Conservation (phyloP, 2,888 invertebrate species). For the Oasisia sp. region DNA sequence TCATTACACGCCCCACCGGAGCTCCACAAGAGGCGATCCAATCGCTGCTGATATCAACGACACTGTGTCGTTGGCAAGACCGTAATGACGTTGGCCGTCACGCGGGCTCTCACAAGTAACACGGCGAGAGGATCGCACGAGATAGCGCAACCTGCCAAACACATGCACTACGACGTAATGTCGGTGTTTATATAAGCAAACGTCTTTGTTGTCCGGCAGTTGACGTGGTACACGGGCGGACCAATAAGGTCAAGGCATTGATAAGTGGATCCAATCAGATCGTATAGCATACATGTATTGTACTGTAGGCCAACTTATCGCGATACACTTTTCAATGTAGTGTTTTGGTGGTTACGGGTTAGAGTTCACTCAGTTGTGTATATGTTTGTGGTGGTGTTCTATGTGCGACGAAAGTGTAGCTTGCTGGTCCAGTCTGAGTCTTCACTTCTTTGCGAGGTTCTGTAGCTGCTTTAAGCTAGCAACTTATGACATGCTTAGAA, state of each 20-base stretch:
- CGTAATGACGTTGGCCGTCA: neutral
- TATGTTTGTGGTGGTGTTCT: neutral
- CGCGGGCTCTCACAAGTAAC: neutral
- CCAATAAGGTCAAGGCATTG: neutral
- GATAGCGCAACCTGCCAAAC: neutral
- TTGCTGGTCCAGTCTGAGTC: neutral
- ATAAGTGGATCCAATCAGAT: neutral
- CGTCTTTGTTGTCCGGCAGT: neutral
- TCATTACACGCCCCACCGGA: neutral
- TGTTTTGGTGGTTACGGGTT: neutral
- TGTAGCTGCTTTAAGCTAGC: neutral
- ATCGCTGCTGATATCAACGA: neutral
- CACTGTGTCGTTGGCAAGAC: neutral
- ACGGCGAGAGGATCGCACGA: neutral
- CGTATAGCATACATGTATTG: neutral
- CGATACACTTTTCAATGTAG: neutral
- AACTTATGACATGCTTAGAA: neutral
- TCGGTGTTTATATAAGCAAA: neutral
- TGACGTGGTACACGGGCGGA: neutral
- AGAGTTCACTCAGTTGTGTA: neutral
- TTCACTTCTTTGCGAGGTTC: too few relatives aligned
- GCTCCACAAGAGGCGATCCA: neutral
- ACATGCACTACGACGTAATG: neutral
- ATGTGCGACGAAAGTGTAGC: neutral
- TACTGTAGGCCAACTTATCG: neutral